phyloP scores from a whole-genome alignment of 2,888 invertebrate genomes.

The Leucophenga maculata region DNA sequence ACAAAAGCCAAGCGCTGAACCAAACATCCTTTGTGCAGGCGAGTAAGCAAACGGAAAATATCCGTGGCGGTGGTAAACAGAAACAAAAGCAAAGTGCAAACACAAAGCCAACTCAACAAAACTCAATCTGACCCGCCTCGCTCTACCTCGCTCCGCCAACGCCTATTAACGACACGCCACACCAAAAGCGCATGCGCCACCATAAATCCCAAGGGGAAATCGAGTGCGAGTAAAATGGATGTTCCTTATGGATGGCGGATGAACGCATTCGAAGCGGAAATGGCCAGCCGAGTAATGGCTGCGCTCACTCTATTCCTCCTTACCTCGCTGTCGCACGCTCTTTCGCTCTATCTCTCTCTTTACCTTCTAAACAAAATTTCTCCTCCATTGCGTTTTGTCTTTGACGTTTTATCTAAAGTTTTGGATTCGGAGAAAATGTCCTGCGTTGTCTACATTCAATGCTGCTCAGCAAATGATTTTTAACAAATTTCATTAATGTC shows the following conservation, averaged over 20 bases:
- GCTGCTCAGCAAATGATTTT: constrained; percentile 58
- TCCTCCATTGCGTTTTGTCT: constrained; percentile 45
- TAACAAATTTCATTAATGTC: constrained; percentile 68
- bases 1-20: constrained; percentile 56
- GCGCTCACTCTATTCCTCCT: not conserved
- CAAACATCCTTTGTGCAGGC: constrained; percentile 64
- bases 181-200: constrained; percentile 46
- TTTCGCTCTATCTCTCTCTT: not conserved
- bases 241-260: not conserved
- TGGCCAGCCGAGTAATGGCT: constrained; percentile 4
- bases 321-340: too few species aligned
- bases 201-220: constrained; percentile 42
- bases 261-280: not conserved
- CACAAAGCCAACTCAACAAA: constrained; percentile 46
- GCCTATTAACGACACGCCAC: constrained; percentile 31
- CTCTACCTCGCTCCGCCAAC: too few species aligned
- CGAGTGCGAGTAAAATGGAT: constrained; percentile 22
- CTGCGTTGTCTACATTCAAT: constrained; percentile 45
- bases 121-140: constrained; percentile 35
- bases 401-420: not conserved
- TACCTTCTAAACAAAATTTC: constrained; percentile 39
- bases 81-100: constrained; percentile 23
- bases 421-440: constrained; percentile 58
- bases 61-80: constrained; percentile 2
- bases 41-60: constrained; percentile 38